Percentiles rank a stretch among this genome's conserved stretches.
phyloP scores from a whole-genome alignment of 2,113 vertebrate species.

The Polypterus bichir region DNA sequence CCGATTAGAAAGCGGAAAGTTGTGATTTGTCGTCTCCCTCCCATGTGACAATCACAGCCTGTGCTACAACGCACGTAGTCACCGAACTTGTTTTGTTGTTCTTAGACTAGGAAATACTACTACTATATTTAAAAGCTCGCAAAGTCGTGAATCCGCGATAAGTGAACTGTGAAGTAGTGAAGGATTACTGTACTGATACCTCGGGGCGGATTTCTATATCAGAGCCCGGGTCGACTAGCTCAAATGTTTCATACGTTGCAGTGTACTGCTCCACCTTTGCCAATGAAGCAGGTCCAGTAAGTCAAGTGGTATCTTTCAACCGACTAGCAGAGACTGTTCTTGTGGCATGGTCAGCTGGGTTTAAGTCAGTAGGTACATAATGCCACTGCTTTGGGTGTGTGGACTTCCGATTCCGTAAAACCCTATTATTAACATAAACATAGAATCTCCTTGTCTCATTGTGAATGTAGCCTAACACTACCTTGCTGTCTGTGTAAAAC shows the following conservation, averaged over 20 bases:
- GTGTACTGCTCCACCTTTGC: not conserved
- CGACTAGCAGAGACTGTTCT: conserved; percentile 7
- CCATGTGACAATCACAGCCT: no score
- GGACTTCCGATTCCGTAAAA: conserved; percentile 3
- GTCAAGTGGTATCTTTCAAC: conserved; percentile 10
- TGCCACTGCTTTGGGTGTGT: conserved; percentile 12
- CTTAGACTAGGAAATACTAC: no score
- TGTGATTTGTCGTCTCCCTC: no score
- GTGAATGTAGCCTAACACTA: conserved; percentile 12
- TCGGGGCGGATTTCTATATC: conserved; percentile 2
- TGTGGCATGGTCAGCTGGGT: conserved; percentile 14
- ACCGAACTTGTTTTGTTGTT: no score
- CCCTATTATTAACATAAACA: conserved; percentile 12
- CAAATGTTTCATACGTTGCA: not conserved
- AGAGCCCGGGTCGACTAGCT: conserved; percentile 1
- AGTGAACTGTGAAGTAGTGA: no score
- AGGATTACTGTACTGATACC: no score
- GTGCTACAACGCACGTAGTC: no score
- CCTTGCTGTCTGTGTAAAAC: conserved; percentile 16
- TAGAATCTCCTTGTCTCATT: conserved; percentile 13
- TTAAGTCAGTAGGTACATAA: conserved; percentile 11
- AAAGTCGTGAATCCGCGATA: no score
- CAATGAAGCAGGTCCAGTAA: conserved; percentile 8
- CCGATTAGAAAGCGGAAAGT: no score
- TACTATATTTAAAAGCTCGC: no score